Percentiles rank a stretch among this genome's conserved stretches.
These are phyloP conservation scores for Oxyruncus cristatus DNA, from an alignment of 2,113 vertebrate genomes.

Conservation along the genomic window DNA sequence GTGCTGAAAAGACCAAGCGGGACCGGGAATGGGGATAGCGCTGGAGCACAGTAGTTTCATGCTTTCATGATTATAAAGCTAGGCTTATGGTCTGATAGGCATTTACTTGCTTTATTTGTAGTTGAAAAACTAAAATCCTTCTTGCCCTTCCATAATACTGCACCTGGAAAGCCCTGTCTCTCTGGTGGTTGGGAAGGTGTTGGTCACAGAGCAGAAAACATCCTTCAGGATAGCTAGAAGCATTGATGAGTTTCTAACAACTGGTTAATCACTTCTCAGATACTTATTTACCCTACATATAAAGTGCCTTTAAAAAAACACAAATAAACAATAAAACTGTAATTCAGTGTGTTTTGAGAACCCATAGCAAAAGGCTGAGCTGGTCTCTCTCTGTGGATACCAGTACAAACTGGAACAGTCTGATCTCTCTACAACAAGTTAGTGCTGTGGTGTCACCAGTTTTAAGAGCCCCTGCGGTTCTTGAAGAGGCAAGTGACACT, in stretches of 20 bases:
- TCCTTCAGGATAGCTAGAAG: neutral
- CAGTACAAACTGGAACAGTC: neutral
- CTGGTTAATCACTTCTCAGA: neutral
- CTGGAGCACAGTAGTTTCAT: neutral
- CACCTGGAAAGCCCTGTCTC: neutral
- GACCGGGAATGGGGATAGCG: neutral
- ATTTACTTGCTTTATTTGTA: neutral
- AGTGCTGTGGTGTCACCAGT: neutral
- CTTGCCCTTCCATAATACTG: neutral
- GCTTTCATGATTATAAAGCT: neutral
- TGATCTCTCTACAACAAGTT: neutral
- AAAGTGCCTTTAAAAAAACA: neutral
- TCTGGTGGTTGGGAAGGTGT: neutral
- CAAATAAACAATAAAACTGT: neutral
- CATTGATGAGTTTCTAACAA: neutral
- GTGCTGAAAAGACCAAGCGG: neutral
- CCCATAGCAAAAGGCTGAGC: neutral
- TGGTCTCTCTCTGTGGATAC: neutral
- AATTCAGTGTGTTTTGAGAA: neutral
- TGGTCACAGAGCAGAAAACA: neutral
- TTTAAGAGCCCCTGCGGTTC: neutral
- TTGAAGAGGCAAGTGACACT: neutral
- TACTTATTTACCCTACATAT: neutral
- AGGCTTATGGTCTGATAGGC: neutral
- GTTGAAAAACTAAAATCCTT: neutral